These are phyloP conservation scores for Pelmatolapia mariae DNA, from an alignment of 2,113 vertebrate species.

Conservation along the genomic window DNA sequence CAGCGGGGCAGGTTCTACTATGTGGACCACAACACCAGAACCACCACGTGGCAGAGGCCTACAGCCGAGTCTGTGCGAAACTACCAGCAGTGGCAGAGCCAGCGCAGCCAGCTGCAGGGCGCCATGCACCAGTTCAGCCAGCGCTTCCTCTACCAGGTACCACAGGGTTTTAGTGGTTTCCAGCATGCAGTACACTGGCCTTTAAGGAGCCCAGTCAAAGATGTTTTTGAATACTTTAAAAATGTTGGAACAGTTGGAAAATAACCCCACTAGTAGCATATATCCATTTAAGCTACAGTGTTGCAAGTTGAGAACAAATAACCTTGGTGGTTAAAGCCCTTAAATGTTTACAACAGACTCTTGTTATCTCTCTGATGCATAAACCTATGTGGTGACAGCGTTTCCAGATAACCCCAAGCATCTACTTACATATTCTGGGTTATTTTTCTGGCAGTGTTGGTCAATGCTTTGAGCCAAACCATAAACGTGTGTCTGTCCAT, in stretches of 20 bases:
- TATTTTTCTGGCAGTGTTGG: not conserved
- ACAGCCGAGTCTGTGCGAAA: constrained; percentile 90
- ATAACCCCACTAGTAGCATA: not conserved
- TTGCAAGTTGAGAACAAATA: not conserved
- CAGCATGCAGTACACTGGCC: not conserved
- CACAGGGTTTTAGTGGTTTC: not conserved
- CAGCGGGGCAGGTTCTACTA: constrained; percentile 93
- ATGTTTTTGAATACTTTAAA: not conserved
- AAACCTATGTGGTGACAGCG: not conserved
- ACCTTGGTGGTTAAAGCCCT: not conserved
- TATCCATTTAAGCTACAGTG: not conserved
- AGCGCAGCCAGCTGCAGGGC: constrained; percentile 92
- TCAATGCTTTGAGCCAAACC: not conserved
- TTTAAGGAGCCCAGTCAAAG: accelerated
- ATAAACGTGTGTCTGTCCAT: not conserved
- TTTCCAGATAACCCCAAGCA: not conserved
- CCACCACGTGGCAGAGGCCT: constrained; percentile 96
- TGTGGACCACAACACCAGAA: constrained; percentile 97
- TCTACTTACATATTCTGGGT: not conserved
- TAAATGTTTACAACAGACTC: not conserved
- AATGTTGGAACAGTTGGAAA: not conserved
- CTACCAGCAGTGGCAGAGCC: constrained; percentile 97
- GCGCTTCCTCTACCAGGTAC: constrained; percentile 96
- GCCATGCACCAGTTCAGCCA: constrained; percentile 99
- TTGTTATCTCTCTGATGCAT: not conserved